phyloP scores from a whole-genome alignment of 2,797 vertebrate genomes.

The Acanthis flammea region DNA sequence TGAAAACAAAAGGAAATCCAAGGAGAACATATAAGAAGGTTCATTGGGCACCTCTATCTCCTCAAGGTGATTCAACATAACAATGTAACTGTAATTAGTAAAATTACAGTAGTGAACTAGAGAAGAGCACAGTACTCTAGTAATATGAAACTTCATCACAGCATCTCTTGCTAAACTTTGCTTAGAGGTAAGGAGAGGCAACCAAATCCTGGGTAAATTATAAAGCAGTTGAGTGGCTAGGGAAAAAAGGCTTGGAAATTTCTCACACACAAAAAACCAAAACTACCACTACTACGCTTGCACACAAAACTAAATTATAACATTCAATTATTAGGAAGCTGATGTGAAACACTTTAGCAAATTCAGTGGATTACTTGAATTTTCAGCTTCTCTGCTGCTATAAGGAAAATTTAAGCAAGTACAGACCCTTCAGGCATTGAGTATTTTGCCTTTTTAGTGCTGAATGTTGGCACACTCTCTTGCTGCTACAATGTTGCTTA shows the following conservation, averaged over 20 bases:
- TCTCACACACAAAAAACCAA: background rate
- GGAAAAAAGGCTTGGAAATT: background rate
- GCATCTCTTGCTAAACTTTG: conserved; percentile 41
- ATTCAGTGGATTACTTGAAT: background rate
- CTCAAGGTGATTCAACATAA: background rate
- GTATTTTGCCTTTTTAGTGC: conserved; percentile 8
- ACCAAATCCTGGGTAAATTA: conserved; percentile 4
- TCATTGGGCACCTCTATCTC: background rate
- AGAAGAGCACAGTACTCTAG: background rate
- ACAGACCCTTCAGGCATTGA: background rate
- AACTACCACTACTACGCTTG: background rate
- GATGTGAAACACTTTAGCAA: background rate
- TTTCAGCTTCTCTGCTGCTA: background rate
- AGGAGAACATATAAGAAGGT: background rate
- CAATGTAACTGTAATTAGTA: background rate
- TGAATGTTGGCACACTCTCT: conserved; percentile 7
- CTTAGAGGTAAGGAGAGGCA: conserved; percentile 38
- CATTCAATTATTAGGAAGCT: background rate
- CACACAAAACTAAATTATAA: background rate
- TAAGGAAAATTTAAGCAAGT: background rate
- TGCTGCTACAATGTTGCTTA: background rate
- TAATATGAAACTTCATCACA: background rate
- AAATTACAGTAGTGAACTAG: background rate
- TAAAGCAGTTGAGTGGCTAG: background rate
- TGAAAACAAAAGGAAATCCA: background rate